Percentiles rank a stretch among this genome's conserved stretches.
Evolutionary conservation across 2,797 vertebrate genomes (phyloP).

Genomic region (Coendou prehensilis): DNA sequence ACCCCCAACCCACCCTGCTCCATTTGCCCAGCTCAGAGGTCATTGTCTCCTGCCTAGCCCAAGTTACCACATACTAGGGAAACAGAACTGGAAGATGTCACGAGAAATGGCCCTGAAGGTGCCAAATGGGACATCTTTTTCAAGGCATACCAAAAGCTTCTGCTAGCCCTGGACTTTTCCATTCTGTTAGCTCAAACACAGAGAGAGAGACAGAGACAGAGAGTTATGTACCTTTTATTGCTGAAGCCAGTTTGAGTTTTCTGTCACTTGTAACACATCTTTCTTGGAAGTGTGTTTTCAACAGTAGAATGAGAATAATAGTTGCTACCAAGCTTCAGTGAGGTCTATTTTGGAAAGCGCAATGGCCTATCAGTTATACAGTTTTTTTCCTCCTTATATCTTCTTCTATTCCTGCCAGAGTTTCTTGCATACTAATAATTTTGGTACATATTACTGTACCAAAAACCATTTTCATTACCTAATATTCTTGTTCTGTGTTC

Average conservation of each 20-base stretch:
- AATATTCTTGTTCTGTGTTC: constrained; percentile 53
- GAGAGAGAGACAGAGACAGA: background rate
- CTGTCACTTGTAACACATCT: constrained; percentile 26
- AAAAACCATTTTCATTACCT: constrained; percentile 78
- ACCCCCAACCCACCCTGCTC: background rate
- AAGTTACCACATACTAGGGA: background rate
- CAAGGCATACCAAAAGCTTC: constrained; percentile 3
- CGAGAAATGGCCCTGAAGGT: background rate
- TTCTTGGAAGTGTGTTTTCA: constrained; percentile 49
- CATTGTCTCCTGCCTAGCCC: background rate
- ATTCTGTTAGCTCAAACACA: constrained; percentile 39
- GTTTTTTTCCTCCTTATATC: constrained; percentile 45
- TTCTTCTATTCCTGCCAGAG: constrained; percentile 48
- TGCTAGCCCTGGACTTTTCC: constrained; percentile 24
- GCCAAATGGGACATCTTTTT: constrained; percentile 1
- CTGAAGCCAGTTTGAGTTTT: background rate
- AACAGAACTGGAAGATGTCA: constrained; percentile 2
- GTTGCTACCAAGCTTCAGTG: constrained; percentile 11
- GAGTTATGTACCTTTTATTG: background rate
- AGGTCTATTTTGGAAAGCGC: constrained; percentile 39
- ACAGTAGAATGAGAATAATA: constrained; percentile 34
- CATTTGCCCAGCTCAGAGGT: background rate
- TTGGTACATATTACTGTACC: constrained; percentile 54
- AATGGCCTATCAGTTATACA: constrained; percentile 34
- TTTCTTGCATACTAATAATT: constrained; percentile 60